Base-by-base conservation (phyloP, 2,113 vertebrate genomes). In the Colistium nudipinnis region DNA sequence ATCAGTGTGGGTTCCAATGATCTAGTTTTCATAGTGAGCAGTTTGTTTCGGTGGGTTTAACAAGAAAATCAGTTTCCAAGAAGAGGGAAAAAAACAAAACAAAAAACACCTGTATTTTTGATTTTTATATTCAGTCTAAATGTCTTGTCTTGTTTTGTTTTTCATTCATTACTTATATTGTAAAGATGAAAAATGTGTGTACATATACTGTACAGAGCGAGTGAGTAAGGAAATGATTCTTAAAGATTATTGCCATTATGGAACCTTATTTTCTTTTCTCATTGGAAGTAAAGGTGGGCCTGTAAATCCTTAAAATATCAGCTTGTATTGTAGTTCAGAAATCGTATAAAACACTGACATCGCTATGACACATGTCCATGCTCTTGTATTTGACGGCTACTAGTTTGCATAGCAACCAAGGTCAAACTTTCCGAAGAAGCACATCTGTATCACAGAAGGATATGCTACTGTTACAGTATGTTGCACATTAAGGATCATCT, bases 121-220 rank as follows among this genome's bases (percentile, higher is more conserved):
- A 35, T 35, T 63, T 51, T 25, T n/a, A n/a, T 36, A n/a, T 62
- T 17, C 9, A 31, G 41, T 62, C 41, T 48, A 11, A 35, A 48
- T 62, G 60, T 70, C 31, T 33, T 22, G 19, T 7, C 10, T 51
- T n/a, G n/a, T n/a, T n/a, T 70, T 79, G 61, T 81, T 79, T 82
- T 85, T 74, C 47, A 65, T 82, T 70, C 33, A 62, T 67, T 66
- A 25, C 38, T 59, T 84, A 56, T 78, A 66, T 44, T 91, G 67
- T 86, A 81, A 74, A 74, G 72, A 87, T 70, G 73, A 19, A 77
- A 74, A 68, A 62, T 69, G 33, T 82, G 67, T 89, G 83, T 88
- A 84, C 84, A 86, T 89, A 86, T 71, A 68, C 51, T 90, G 82
- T 89, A 89, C 84, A 87, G 71, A 86, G 57, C 44, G 78, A 33